Percentiles rank a stretch among this genome's conserved stretches.
phyloP scores from a whole-genome alignment of 2,113 vertebrate species.

The Osmerus eperlanus region DNA sequence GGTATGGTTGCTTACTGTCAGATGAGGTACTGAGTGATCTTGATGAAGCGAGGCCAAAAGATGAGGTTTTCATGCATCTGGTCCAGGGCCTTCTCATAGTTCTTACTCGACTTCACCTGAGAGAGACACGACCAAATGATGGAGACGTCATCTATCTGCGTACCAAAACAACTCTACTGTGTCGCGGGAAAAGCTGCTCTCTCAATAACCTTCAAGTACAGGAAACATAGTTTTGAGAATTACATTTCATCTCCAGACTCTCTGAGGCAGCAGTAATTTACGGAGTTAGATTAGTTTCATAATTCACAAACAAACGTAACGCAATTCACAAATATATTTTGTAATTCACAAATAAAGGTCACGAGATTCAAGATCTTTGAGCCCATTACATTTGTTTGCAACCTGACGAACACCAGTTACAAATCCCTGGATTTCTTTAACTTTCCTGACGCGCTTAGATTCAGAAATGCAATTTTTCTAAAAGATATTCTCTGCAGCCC shows the following conservation, averaged over 20 bases:
- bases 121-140: not conserved
- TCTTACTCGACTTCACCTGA: slow-evolving; percentile 90
- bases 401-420: too few relatives aligned
- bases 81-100: slow-evolving; percentile 92
- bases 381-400: too few relatives aligned
- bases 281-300: too few relatives aligned
- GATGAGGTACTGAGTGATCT: slow-evolving; percentile 97
- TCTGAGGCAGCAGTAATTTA: too few relatives aligned
- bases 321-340: too few relatives aligned
- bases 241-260: not conserved
- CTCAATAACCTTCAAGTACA: slow-evolving; percentile 96
- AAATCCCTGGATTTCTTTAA: too few relatives aligned
- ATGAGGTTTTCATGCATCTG: slow-evolving; percentile 94
- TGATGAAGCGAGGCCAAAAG: slow-evolving; percentile 93
- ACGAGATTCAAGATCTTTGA: too few relatives aligned
- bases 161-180: not conserved
- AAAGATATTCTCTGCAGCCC: too few relatives aligned
- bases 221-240: slow-evolving; percentile 72
- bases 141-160: not conserved
- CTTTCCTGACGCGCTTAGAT: too few relatives aligned
- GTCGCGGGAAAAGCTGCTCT: slow-evolving; percentile 84
- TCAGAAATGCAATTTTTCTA: too few relatives aligned
- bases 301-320: too few relatives aligned
- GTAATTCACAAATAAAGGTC: too few relatives aligned
- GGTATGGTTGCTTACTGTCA: slow-evolving; percentile 76